These are phyloP conservation scores for Epizoanthus scotinus DNA, from an alignment of 92 coral and sea anemone genomes.

Conservation along the genomic window DNA sequence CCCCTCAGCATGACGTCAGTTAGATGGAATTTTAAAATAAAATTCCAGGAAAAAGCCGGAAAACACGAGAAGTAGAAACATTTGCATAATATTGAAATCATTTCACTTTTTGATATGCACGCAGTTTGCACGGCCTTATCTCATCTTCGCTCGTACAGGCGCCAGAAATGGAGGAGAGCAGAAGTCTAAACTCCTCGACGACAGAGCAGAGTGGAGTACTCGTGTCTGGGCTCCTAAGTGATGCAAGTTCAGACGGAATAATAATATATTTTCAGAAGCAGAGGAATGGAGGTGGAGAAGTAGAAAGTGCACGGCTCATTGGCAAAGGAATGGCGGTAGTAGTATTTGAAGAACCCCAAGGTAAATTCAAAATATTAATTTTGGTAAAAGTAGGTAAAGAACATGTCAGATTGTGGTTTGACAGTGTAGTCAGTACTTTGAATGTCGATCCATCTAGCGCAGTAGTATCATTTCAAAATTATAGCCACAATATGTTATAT, in stretches of 20 bases:
- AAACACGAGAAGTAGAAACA: neutral
- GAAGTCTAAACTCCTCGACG: neutral
- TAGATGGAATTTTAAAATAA: neutral
- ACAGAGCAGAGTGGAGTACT: neutral
- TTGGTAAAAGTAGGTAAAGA: too few relatives aligned
- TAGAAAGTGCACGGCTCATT: constrained; percentile 11
- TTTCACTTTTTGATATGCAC: neutral
- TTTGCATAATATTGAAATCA: neutral
- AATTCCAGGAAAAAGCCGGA: constrained; percentile 1
- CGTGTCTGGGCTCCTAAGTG: constrained; percentile 11
- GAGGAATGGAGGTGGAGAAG: constrained; percentile 34
- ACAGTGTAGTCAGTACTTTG: neutral
- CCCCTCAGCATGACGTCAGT: constrained; percentile 1
- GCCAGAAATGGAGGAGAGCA: neutral
- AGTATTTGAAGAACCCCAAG: constrained; percentile 16
- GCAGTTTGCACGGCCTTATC: neutral
- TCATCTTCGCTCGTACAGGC: neutral
- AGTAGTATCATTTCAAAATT: too few relatives aligned
- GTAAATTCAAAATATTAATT: neutral
- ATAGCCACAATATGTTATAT: too few relatives aligned
- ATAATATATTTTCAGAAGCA: constrained; percentile 28
- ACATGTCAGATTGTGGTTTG: too few relatives aligned
- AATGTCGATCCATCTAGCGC: too few relatives aligned
- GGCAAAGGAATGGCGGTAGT: constrained; percentile 14
- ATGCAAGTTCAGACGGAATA: neutral